Base-by-base conservation (phyloP, 2,888 invertebrate genomes). In the Plebejus argus region DNA sequence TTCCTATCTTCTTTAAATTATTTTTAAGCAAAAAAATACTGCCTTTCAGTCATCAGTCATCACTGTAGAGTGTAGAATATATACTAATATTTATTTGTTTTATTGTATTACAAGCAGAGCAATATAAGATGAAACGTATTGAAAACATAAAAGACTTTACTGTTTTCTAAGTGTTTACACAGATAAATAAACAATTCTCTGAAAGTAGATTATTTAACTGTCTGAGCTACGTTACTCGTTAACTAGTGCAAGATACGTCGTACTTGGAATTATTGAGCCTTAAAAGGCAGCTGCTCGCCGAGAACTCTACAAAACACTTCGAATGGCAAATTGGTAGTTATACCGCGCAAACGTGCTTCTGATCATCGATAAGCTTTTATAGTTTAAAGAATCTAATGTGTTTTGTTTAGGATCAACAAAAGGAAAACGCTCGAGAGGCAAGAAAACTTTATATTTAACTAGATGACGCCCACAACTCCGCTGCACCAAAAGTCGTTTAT, bases 301-400 rank as follows among this genome's bases (percentile, higher is more conserved):
- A 89, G 88, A 86, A 88, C 87, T 87, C 80, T 83, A 77, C 80
- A 82, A 82, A 84, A 84, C 85, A 85, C 84, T 84, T 84, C 82
- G 84, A 83, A 83, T 85, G 85, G 85, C 86, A 86, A 89, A 89
- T 84, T 86, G 83, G 78, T 77, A 78, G 83, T 83, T 82, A 83
- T 86, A 83, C 82, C 81, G 77, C 77, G 78, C 70, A 61, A 20
- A 76, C 23, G 39, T 58, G 58, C 58, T 39, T 74, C 33, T 77
- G 35, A 76, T 78, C 61, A 23, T 70, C 61, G 61, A 12, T 28
- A 66, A 66, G 61, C 58, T 61, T 61, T 61, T 61, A 58, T 58
- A 58, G 58, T 58, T 58, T 15, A 58, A 58, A n/a, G 53, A 53
- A 53, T 53, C 53, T 53, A 53, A 53, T 53, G 18, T 53, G 18